phyloP scores from a whole-genome alignment of 2,888 invertebrate species.

The Blastobasis adustella region DNA sequence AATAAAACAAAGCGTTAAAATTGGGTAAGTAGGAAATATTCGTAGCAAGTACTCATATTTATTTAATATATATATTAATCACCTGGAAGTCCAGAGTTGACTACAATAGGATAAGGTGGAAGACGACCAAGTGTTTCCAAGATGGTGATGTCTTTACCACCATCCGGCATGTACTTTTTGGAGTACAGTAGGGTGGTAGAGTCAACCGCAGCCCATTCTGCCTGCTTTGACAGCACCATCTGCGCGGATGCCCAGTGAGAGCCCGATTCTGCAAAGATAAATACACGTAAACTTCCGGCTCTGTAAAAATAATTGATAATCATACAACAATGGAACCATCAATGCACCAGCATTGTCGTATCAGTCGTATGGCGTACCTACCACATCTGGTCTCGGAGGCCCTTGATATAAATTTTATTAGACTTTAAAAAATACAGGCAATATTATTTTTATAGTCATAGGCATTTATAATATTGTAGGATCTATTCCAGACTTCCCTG shows the following conservation, averaged over 20 bases:
- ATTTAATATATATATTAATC: conserved; percentile 1
- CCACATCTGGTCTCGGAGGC: too few relatives aligned
- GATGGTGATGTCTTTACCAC: conserved; percentile 70
- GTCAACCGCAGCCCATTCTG: conserved; percentile 79
- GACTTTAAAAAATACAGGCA: too few relatives aligned
- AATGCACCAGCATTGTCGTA: too few relatives aligned
- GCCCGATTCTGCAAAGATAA: conserved; percentile 60
- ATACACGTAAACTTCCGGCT: too few relatives aligned
- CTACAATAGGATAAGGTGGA: conserved; percentile 79
- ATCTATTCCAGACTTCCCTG: too few relatives aligned
- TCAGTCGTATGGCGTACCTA: too few relatives aligned
- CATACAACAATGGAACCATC: too few relatives aligned
- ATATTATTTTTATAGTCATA: too few relatives aligned
- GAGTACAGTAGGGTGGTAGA: conserved; percentile 73
- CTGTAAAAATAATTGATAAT: too few relatives aligned
- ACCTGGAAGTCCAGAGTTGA: conserved; percentile 76
- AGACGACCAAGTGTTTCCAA: conserved; percentile 79
- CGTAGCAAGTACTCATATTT: not conserved
- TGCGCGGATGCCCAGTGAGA: conserved; percentile 77
- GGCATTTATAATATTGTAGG: too few relatives aligned
- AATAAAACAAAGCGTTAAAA: not conserved
- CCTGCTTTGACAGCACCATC: conserved; percentile 76
- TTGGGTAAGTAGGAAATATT: not conserved
- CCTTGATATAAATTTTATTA: too few relatives aligned
- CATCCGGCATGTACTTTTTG: conserved; percentile 72